A percentile compares a stretch with the other conserved stretches of the same genome.
phyloP scores from a whole-genome alignment of 2,797 vertebrate genomes.

The Euphonia xanthogaster region DNA sequence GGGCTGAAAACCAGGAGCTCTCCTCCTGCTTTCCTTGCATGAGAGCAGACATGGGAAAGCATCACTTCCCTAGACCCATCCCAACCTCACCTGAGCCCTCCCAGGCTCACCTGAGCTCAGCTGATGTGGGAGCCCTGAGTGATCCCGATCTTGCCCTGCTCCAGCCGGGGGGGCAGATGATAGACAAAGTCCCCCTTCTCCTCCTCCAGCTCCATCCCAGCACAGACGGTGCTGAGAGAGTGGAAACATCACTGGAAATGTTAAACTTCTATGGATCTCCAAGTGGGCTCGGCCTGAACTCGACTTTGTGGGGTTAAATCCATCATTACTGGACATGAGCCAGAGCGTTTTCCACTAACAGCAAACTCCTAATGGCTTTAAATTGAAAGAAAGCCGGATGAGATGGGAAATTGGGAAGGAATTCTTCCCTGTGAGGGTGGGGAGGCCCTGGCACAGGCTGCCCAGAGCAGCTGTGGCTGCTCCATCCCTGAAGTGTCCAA shows the following conservation, averaged over 20 bases:
- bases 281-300: neutral
- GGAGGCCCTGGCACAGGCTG: accelerated
- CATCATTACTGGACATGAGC: neutral
- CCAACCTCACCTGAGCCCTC: no score
- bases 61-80: accelerated
- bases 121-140: neutral
- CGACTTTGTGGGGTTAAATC: neutral
- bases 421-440: neutral
- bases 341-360: neutral
- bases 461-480: neutral
- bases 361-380: neutral
- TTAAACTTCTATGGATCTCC: neutral
- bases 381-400: neutral
- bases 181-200: neutral
- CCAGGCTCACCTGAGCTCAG: neutral
- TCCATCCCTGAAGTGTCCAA: neutral
- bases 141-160: accelerated
- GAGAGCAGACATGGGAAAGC: neutral
- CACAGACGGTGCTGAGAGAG: neutral
- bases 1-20: neutral
- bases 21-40: neutral
- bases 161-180: accelerated
- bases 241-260: neutral
- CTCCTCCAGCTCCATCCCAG: neutral
- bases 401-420: neutral